Conservation (phyloP, 2,888 invertebrate species). For the Apamea anceps region DNA sequence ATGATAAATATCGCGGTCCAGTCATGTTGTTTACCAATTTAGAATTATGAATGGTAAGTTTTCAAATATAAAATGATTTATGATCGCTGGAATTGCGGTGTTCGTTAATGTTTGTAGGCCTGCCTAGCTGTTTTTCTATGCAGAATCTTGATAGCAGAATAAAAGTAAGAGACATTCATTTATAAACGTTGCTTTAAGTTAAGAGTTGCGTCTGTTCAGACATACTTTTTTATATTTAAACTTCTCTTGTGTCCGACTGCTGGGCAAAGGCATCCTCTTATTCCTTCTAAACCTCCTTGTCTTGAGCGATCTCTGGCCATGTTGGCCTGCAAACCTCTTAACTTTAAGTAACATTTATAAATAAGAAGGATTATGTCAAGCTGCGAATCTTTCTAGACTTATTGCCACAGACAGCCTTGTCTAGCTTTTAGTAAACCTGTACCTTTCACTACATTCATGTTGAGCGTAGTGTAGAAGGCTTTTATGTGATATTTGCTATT, state of each 20-base stretch:
- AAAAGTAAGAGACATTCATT: not conserved
- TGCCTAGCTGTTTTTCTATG: not conserved
- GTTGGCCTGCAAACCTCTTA: too few species aligned
- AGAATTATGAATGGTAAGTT: conserved; percentile 73
- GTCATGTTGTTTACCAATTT: conserved; percentile 81
- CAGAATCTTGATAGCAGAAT: not conserved
- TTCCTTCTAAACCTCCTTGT: too few species aligned
- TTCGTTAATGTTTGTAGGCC: conserved; percentile 60
- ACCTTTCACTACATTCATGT: not conserved
- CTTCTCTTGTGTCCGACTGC: not conserved
- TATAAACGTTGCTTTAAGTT: not conserved
- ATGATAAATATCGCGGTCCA: conserved; percentile 74
- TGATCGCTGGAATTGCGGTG: conserved; percentile 66
- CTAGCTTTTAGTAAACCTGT: not conserved
- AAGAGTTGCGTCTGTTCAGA: not conserved
- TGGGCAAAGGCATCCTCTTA: too few species aligned
- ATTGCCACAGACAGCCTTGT: not conserved
- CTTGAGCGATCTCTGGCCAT: too few species aligned
- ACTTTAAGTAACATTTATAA: not conserved
- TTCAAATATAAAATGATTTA: conserved; percentile 67
- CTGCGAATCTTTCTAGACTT: not conserved
- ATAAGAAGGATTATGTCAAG: not conserved
- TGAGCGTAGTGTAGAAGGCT: conserved; percentile 2
- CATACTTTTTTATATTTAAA: not conserved
- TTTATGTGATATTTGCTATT: not conserved